Percentiles rank a stretch among this genome's conserved stretches.
These are phyloP conservation scores for Apodemia duryi DNA, from an alignment of 2,888 invertebrate genomes.

Conservation along the genomic window DNA sequence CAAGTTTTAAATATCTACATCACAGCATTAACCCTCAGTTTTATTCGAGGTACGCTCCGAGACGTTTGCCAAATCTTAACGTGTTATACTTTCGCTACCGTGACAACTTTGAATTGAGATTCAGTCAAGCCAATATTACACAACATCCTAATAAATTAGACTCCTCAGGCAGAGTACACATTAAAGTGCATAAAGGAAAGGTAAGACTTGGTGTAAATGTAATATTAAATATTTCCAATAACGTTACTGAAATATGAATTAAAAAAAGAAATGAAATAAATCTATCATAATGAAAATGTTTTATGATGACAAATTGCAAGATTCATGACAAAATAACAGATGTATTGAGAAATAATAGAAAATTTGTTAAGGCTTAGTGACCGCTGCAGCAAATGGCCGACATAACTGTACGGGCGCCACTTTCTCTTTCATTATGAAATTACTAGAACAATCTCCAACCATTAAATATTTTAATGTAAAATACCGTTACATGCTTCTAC, in stretches of 20 bases:
- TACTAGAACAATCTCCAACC: constrained; percentile 22
- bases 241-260: neutral
- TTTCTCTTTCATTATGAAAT: constrained; percentile 54
- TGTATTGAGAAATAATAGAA: constrained; percentile 6
- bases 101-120: constrained; percentile 45
- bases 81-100: constrained; percentile 47
- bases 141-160: constrained; percentile 4
- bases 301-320: neutral
- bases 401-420: constrained; percentile 48
- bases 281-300: neutral
- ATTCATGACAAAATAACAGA: neutral
- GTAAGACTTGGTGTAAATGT: constrained; percentile 1
- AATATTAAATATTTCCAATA: constrained; percentile 1
- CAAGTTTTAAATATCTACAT: constrained; percentile 69
- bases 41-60: constrained; percentile 57
- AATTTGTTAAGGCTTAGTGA: constrained; percentile 31
- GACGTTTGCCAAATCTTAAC: constrained; percentile 42
- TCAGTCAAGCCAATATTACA: neutral
- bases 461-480: neutral
- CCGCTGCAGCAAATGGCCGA: constrained; percentile 63
- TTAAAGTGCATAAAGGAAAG: constrained; percentile 1
- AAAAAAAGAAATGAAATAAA: neutral
- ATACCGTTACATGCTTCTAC: neutral
- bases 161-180: neutral
- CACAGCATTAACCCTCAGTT: constrained; percentile 62